Percentiles rank a stretch among this genome's conserved stretches.
These are phyloP conservation scores for Lysandra bellargus DNA, from an alignment of 2,888 invertebrate species.

Conservation along the genomic window DNA sequence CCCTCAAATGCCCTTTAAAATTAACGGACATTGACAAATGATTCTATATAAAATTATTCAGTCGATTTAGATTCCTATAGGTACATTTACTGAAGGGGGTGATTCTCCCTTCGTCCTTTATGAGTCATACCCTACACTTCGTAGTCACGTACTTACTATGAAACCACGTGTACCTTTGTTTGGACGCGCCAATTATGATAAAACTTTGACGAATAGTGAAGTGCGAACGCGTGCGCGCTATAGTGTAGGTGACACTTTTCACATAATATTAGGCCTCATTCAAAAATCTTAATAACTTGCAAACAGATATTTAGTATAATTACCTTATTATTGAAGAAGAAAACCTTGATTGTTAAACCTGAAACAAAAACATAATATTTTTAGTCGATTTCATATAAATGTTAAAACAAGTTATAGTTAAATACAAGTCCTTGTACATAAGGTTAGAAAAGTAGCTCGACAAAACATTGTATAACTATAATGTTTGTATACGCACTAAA, in stretches of 20 bases:
- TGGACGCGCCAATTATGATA: slow-evolving; percentile 32
- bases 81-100: not conserved
- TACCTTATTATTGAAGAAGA: not conserved
- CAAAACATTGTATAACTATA: not conserved
- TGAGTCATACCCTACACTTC: slow-evolving; percentile 38
- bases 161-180: slow-evolving; percentile 38
- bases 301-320: not conserved
- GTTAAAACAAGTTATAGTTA: not conserved
- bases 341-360: not conserved
- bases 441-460: too few relatives aligned
- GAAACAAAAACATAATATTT: slow-evolving; percentile 1
- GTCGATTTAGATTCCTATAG: not conserved
- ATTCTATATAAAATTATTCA: not conserved
- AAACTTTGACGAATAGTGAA: slow-evolving; percentile 28
- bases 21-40: not conserved
- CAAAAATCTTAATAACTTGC: not conserved
- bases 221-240: slow-evolving; percentile 25
- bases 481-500: not conserved
- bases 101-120: slow-evolving; percentile 12
- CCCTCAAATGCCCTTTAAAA: not conserved
- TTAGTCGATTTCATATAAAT: not conserved
- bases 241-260: not conserved
- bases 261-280: not conserved
- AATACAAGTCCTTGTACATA: not conserved
- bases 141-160: slow-evolving; percentile 40